Base-by-base conservation (phyloP, 2,797 vertebrate genomes). In the Geotria australis region DNA sequence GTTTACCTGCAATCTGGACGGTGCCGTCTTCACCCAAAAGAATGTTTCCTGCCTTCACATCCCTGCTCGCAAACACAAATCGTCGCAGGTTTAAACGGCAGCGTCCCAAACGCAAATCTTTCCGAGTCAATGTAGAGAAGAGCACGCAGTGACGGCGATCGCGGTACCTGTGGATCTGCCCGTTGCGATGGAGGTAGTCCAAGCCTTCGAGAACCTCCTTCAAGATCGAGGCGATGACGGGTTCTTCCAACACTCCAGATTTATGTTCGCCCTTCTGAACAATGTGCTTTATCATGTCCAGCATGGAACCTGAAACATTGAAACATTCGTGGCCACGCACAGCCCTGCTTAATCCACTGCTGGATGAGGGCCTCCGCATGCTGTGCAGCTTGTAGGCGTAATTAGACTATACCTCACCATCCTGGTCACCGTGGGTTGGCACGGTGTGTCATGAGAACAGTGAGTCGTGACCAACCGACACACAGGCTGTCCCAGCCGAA, bases 221-320 rank as follows among this genome's bases (percentile, higher is more conserved):
- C 59, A 96, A 71, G 63, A 95, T 79, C 0, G 85, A 93, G 63
- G 89, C 89, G 68, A 96, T 96, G 65, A 78, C 80, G 6, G 84
- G 60, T 61, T 96, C 85, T 58, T 96, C 89, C 64, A 96, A 72
- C 63, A 96, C 89, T 46, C 89, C 89, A 1, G 69, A 77, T 73
- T 77, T 94, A 71, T 96, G 86, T 13, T 96, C 88, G 2, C 88
- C 86, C 61, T 85, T 81, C 7, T 88, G 83, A 69, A 96, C 79
- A 46, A 94, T 83, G 62, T 94, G 81, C 66, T 96, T 96, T 68
- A 96, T 96, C 64, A 95, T 83, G 56, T 95, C 89, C 72, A 96
- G 70, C 67, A 95, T 81, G 1, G 89, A 98, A 49, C 89, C 89
- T 96, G 66, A 45, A 66, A 59, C 63, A 67, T 13, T 55, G 9